phyloP scores from a whole-genome alignment of 2,797 vertebrate species.

The Acanthurus tractus region DNA sequence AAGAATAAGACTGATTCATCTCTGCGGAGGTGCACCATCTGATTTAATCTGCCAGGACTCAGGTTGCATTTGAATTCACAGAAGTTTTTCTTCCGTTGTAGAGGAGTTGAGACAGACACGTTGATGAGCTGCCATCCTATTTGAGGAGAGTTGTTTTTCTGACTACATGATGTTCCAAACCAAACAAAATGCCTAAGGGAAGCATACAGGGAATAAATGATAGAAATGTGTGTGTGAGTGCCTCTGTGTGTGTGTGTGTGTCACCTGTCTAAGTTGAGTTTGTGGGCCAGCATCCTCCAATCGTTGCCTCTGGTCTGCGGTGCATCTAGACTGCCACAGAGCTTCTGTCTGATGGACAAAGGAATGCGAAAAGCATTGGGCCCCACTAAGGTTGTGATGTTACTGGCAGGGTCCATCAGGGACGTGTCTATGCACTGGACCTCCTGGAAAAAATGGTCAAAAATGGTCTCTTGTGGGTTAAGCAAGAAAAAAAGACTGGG shows the following conservation, averaged over 20 bases:
- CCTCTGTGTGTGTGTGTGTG: conserved; percentile 2
- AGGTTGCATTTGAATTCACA: background rate
- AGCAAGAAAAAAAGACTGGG: background rate
- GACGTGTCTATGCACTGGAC: conserved; percentile 92
- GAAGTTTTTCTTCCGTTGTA: background rate
- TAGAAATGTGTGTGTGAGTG: background rate
- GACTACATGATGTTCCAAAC: conserved; percentile 17
- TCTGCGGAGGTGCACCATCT: background rate
- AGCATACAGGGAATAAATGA: conserved; percentile 13
- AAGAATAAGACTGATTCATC: background rate
- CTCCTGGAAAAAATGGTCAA: conserved; percentile 84
- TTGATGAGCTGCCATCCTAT: conserved; percentile 7
- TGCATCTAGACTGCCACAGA: conserved; percentile 96
- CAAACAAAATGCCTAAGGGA: conserved; percentile 9
- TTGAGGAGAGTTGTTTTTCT: background rate
- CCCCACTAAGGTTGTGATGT: conserved; percentile 92
- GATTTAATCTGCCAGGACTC: background rate
- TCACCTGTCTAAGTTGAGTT: conserved; percentile 96
- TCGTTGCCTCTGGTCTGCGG: conserved; percentile 96
- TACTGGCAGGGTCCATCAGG: conserved; percentile 91
- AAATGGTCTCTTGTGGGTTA: background rate
- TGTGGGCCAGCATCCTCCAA: conserved; percentile 98
- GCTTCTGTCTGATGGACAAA: conserved; percentile 95
- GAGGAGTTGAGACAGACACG: conserved; percentile 3
- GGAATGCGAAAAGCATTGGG: conserved; percentile 97